Base-by-base conservation (phyloP, 37 sponge, comb jelly and placozoan genomes). In the Chondrilla cf. caribensis region DNA sequence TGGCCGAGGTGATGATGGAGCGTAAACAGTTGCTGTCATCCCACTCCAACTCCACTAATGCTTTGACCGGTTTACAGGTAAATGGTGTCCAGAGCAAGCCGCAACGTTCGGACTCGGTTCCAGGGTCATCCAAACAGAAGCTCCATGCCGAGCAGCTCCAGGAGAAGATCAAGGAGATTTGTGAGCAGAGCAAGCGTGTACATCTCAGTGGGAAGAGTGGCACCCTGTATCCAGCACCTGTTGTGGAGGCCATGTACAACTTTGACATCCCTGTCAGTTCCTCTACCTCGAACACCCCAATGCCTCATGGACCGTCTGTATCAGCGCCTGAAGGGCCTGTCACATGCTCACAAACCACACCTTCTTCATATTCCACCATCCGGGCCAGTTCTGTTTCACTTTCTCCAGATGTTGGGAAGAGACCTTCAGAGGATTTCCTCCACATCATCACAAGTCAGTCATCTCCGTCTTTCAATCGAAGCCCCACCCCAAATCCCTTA, bases 1-100 rank as follows among this genome's bases (percentile, higher is more conserved):
- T 87, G 11, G 35, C 33, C 15, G 76, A 73, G 76, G 76, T 73
- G 21, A 37, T 73, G 24, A 73, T 32, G 25, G 76, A 73, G 41
- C 76, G 41, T 2, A 37, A 25, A 21, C 41, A 37, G 11, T 43
- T 21, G 3, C 43, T 43, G 42, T 2, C 41, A 5, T 2, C 44
- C 24, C n/a, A 1, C 2, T 42, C 76, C 19, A 73, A 8, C 2
- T 9, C 38, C 43, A 22, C 1, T 38, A 5, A 11, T 7, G 44
- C 42, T 43, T 22, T 18, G 15, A 73, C 42, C 25, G 64, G 18
- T 7, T 17, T 19, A 55, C 29, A 6, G 25, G 29, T 29, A 7
- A 29, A n/a, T 29, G 7, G 42, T 2, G 6, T 15, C 7, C 44
- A 39, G 44, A 1, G 25, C 21, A 73, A n/a, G 25, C 41, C 11